Percentiles rank a stretch among this genome's conserved stretches.
Evolutionary conservation across 2,113 vertebrate species (phyloP).

Genomic region (Terrapene triunguis): DNA sequence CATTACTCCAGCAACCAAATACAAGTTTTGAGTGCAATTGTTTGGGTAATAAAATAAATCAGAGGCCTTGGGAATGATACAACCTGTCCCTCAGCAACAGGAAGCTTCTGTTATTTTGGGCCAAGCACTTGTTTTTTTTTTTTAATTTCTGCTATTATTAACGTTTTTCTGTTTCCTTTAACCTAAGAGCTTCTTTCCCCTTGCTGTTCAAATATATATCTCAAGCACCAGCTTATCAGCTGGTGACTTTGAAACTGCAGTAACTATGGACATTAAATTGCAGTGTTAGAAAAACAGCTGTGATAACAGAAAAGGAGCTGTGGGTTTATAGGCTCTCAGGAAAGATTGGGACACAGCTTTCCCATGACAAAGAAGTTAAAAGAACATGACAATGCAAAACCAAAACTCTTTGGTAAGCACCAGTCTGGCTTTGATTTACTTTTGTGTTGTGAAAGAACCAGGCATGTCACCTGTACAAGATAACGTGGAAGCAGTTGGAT

Average conservation of each 20-base stretch:
- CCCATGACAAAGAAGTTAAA: constrained; percentile 42
- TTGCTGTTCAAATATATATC: constrained; percentile 1
- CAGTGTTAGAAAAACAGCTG: constrained; percentile 46
- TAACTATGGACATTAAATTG: constrained; percentile 30
- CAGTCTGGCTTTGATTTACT: constrained; percentile 42
- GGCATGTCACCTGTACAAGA: constrained; percentile 21
- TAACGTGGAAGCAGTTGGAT: neutral
- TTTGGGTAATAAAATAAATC: constrained; percentile 35
- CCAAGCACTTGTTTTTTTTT: constrained; percentile 25
- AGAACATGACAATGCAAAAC: constrained; percentile 41
- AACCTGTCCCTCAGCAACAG: neutral
- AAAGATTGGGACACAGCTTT: constrained; percentile 45
- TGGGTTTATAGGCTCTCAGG: constrained; percentile 22
- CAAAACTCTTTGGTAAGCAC: constrained; percentile 11
- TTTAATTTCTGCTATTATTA: neutral
- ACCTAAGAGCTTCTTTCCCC: constrained; percentile 19
- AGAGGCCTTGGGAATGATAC: constrained; percentile 4
- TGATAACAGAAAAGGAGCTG: constrained; percentile 40
- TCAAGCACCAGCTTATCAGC: constrained; percentile 39
- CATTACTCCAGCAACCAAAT: neutral
- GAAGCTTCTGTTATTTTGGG: constrained; percentile 31
- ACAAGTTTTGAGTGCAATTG: neutral
- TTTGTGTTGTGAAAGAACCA: neutral
- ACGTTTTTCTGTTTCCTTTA: constrained; percentile 30
- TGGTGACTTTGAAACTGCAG: constrained; percentile 39